Evolutionary conservation across 2,888 invertebrate genomes (phyloP), one percentile per base, ranked within the genome.

Genomic region (Caenorhabditis sp.): DNA sequence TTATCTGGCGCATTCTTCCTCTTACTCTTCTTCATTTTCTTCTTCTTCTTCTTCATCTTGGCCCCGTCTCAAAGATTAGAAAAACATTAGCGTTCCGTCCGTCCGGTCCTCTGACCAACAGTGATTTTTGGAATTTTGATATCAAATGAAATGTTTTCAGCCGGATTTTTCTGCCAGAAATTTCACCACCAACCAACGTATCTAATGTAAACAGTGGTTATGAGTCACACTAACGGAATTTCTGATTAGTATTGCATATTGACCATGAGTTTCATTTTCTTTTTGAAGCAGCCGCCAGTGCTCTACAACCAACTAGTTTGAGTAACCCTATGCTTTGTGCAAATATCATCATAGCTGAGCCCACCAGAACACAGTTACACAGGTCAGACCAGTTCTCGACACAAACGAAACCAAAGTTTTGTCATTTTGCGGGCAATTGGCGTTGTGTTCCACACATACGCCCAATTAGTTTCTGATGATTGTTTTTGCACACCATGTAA

Each of bases 391-490:
- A 30, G 45, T 24, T 32, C n/a, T 2, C 22, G 22, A n/a, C n/a
- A n/a, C 39, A 37, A 61, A 37, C 41, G 48, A 48, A 27, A 48
- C 48, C 48, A 27, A 27, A 27, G 15, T 48, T 30, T 35, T 35
- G 35, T 35, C n/a, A n/a, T n/a, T n/a, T n/a, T n/a, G n/a, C n/a
- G n/a, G n/a, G n/a, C n/a, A n/a, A n/a, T n/a, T n/a, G n/a, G n/a
- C n/a, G n/a, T n/a, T n/a, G n/a, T n/a, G n/a, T 2, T 11, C 4
- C n/a, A 62, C 50, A 52, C 50, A 41, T 9, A 50, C 50, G 37
- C 50, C 59, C 59, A 70, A 70, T 70, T 70, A 59, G 59, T 70
- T 68, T 43, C n/a, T 48, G 66, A 30, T 68, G 48, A 70, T 61
- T 70, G 70, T 59, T 59, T 70, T 70, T 59, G 37, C 45, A 59